These are phyloP conservation scores for Muscina levida DNA, from an alignment of 2,888 invertebrate genomes.

Conservation along the genomic window DNA sequence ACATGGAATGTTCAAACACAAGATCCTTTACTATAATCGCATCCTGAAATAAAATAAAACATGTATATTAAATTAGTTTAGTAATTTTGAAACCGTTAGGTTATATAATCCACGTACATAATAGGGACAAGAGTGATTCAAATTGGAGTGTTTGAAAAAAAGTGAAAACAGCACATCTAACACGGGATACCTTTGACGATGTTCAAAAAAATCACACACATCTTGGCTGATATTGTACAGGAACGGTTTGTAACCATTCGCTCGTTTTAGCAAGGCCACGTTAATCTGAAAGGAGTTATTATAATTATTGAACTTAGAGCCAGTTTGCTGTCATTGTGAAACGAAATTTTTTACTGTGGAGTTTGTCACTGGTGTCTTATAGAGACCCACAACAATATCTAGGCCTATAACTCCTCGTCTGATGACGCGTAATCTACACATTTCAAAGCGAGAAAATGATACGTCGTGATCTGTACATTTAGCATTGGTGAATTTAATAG, in stretches of 20 bases:
- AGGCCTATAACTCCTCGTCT: not conserved
- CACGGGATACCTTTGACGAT: conserved; percentile 43
- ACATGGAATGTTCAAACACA: too few species aligned
- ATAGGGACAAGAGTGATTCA: conserved; percentile 64
- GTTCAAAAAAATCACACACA: conserved; percentile 53
- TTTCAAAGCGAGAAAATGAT: not conserved
- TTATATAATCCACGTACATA: too few species aligned
- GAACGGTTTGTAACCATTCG: conserved; percentile 58
- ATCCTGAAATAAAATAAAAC: too few species aligned
- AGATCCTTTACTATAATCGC: too few species aligned
- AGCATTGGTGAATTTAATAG: too few species aligned
- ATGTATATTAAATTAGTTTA: too few species aligned
- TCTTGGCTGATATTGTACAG: conserved; percentile 45
- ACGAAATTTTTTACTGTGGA: not conserved
- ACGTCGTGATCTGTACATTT: too few species aligned
- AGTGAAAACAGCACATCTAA: conserved; percentile 18
- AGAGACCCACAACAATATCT: too few species aligned
- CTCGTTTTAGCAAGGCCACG: conserved; percentile 33
- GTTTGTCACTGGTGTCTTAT: conserved; percentile 14
- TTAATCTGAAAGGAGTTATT: conserved; percentile 28
- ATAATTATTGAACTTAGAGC: too few species aligned
- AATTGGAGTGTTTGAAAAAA: conserved; percentile 35
- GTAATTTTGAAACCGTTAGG: too few species aligned
- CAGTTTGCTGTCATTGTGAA: too few species aligned
- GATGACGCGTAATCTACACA: not conserved